phyloP scores from a whole-genome alignment of 2,888 invertebrate species.

The Drosophila incognita region DNA sequence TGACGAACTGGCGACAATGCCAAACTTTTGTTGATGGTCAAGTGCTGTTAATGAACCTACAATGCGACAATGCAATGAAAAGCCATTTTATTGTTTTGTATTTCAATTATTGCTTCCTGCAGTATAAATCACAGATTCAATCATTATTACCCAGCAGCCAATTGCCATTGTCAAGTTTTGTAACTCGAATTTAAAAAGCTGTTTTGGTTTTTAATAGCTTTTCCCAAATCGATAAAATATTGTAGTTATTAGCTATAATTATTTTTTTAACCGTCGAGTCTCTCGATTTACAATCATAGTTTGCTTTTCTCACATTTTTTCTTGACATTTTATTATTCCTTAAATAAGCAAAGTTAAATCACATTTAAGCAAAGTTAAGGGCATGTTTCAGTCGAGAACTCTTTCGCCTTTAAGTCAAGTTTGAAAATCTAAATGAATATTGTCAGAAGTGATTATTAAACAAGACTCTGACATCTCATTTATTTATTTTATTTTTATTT shows the following conservation, averaged over 20 bases:
- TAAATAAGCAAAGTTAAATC: background rate
- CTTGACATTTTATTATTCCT: background rate
- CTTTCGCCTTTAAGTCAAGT: background rate
- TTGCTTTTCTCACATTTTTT: background rate
- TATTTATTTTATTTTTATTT: background rate
- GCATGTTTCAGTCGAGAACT: background rate
- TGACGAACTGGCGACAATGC: slow-evolving; percentile 37
- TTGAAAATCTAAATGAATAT: background rate
- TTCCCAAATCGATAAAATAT: background rate
- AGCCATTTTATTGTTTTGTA: slow-evolving; percentile 8
- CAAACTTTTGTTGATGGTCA: slow-evolving; percentile 30
- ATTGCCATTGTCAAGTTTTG: background rate
- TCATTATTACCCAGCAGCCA: background rate
- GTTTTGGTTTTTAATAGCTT: background rate
- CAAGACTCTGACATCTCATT: background rate
- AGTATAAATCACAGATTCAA: background rate
- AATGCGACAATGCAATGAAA: background rate
- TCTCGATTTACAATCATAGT: background rate
- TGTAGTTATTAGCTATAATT: background rate
- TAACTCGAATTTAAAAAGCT: background rate
- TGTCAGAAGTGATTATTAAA: background rate
- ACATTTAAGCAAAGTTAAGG: background rate
- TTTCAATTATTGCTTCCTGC: slow-evolving; percentile 26
- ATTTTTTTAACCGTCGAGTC: background rate
- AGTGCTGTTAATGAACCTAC: slow-evolving; percentile 42